Evolutionary conservation across 2,888 invertebrate species (phyloP).

Genomic region (Acholoe squamosa): DNA sequence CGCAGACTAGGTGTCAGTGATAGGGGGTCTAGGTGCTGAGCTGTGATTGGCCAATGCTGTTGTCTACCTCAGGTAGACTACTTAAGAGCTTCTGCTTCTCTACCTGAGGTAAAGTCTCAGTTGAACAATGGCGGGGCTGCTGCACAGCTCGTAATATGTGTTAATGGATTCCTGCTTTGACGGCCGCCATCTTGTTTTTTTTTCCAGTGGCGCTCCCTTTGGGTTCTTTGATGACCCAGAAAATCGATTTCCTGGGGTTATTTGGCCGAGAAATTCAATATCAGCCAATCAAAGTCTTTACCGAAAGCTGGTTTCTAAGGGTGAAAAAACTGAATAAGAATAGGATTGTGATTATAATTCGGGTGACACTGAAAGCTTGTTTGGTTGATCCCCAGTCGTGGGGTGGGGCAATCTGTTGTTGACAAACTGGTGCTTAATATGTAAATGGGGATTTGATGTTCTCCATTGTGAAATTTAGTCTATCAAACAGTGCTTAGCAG

Average conservation of each 20-base stretch:
- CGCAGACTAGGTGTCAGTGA: too few relatives aligned
- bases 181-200: constrained; percentile 51
- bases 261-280: constrained; percentile 44
- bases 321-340: constrained; percentile 8
- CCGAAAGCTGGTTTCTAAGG: neutral
- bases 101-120: too few relatives aligned
- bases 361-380: constrained; percentile 18
- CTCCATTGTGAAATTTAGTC: neutral
- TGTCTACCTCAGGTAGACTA: too few relatives aligned
- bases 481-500: neutral
- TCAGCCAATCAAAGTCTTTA: constrained; percentile 39
- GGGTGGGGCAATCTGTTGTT: neutral
- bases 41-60: too few relatives aligned
- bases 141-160: constrained; percentile 19
- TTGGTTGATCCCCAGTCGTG: neutral
- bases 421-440: neutral
- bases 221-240: constrained; percentile 42
- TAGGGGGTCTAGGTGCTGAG: too few relatives aligned
- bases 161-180: constrained; percentile 38
- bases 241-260: constrained; percentile 18
- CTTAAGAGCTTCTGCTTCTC: too few relatives aligned
- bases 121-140: too few relatives aligned
- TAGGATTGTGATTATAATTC: constrained; percentile 38
- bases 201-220: neutral
- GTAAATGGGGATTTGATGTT: constrained; percentile 4